These are phyloP conservation scores for Aplodontia rufa DNA, from an alignment of 2,113 vertebrate species.

Conservation along the genomic window DNA sequence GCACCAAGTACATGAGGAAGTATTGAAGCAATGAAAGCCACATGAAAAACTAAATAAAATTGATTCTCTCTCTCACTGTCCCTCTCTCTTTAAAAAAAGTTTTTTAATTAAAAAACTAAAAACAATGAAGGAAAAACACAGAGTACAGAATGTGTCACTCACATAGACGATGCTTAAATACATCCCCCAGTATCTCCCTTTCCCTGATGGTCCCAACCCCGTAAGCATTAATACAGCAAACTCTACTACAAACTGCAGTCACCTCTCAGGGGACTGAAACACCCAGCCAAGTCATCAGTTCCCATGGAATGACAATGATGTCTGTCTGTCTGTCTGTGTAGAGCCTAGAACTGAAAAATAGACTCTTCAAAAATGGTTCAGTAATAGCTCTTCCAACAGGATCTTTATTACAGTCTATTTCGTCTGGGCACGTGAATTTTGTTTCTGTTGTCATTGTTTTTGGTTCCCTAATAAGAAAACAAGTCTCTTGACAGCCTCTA, in stretches of 20 bases:
- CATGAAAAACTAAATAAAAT: no score
- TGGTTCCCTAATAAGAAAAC: slow-evolving; percentile 32
- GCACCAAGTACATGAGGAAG: no score
- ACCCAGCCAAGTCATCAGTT: not conserved
- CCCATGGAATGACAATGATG: not conserved
- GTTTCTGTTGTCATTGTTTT: not conserved
- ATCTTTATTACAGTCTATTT: not conserved
- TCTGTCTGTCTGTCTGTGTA: not conserved
- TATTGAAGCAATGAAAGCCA: no score
- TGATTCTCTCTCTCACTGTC: no score
- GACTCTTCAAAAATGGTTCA: slow-evolving; percentile 17
- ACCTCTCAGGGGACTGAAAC: not conserved
- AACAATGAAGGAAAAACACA: not conserved
- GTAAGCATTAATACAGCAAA: not conserved
- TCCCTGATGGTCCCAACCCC: not conserved
- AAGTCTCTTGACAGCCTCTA: not conserved
- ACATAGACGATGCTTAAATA: not conserved
- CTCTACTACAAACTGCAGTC: not conserved
- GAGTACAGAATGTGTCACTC: not conserved
- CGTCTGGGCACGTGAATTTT: not conserved
- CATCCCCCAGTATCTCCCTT: not conserved
- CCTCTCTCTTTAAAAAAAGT: no score
- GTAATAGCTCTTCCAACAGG: not conserved
- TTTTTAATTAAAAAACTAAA: not conserved
- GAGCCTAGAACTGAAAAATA: not conserved